phyloP scores from a whole-genome alignment of 1,140 invertebrate genomes.

The Heterodera carotae region DNA sequence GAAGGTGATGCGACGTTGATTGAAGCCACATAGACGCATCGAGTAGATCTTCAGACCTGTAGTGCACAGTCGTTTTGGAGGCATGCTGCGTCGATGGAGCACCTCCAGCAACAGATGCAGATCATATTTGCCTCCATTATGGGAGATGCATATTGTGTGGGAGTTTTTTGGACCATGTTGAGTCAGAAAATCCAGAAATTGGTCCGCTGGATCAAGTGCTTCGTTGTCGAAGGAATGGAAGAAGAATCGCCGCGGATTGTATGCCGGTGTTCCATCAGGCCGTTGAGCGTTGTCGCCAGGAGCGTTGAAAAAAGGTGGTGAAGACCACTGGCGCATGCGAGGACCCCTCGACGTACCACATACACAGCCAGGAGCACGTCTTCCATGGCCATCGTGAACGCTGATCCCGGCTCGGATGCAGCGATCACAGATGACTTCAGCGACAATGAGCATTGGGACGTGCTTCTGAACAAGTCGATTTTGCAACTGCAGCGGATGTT shows the following conservation, averaged over 20 bases:
- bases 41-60: constrained; percentile 30
- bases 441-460: constrained; percentile 10
- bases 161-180: neutral
- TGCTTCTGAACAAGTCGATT: constrained; percentile 10
- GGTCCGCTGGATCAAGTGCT: constrained; percentile 12
- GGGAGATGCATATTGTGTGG: neutral
- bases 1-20: constrained; percentile 15
- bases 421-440: constrained; percentile 16
- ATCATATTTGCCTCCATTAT: constrained; percentile 26
- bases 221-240: constrained; percentile 20
- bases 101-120: constrained; percentile 13
- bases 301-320: constrained; percentile 6
- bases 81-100: neutral
- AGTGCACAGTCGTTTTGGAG: constrained; percentile 13
- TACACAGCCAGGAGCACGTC: constrained; percentile 21
- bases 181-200: constrained; percentile 22
- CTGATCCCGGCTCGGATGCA: constrained; percentile 17
- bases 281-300: neutral
- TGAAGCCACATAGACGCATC: constrained; percentile 2
- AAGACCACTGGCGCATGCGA: neutral
- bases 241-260: constrained; percentile 21
- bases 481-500: neutral
- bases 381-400: constrained; percentile 3
- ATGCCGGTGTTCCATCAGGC: neutral
- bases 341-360: neutral